Percentiles rank a stretch among this genome's conserved stretches.
Evolutionary conservation across 1,140 invertebrate genomes (phyloP).

Genomic region (Trichoplusia ni): DNA sequence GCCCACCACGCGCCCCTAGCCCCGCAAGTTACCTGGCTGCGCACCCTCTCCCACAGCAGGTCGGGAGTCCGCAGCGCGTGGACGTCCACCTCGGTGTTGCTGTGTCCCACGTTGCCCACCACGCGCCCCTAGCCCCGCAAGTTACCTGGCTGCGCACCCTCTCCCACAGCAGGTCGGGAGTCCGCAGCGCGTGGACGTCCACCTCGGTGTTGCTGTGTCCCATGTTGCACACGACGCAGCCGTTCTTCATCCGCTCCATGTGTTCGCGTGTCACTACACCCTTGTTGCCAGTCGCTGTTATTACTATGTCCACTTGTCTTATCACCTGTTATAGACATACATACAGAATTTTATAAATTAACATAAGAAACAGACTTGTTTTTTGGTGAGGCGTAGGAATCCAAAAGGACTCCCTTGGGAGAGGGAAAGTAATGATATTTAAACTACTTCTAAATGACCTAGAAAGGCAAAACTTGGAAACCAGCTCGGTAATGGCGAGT

Average conservation of each 20-base stretch:
- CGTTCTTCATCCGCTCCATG: constrained; percentile 98
- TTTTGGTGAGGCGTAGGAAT: no score
- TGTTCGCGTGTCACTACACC: constrained; percentile 97
- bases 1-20: background rate
- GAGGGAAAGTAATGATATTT: no score
- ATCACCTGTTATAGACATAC: no score
- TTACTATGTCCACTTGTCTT: constrained; percentile 95
- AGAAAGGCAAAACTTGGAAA: no score
- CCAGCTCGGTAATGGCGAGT: no score
- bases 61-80: constrained; percentile 96
- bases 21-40: constrained; percentile 86
- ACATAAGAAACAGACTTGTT: no score
- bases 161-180: constrained; percentile 98
- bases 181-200: constrained; percentile 96
- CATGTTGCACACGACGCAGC: constrained; percentile 98
- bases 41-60: constrained; percentile 97
- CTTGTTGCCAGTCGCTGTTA: constrained; percentile 98
- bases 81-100: no score
- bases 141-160: constrained; percentile 94
- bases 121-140: background rate
- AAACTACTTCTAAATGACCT: no score
- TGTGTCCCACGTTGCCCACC: no score
- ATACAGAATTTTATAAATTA: no score
- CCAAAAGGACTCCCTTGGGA: no score
- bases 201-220: constrained; percentile 99